Base-by-base conservation (phyloP, 2,888 invertebrate genomes). In the Heteromyza rotundicornis region DNA sequence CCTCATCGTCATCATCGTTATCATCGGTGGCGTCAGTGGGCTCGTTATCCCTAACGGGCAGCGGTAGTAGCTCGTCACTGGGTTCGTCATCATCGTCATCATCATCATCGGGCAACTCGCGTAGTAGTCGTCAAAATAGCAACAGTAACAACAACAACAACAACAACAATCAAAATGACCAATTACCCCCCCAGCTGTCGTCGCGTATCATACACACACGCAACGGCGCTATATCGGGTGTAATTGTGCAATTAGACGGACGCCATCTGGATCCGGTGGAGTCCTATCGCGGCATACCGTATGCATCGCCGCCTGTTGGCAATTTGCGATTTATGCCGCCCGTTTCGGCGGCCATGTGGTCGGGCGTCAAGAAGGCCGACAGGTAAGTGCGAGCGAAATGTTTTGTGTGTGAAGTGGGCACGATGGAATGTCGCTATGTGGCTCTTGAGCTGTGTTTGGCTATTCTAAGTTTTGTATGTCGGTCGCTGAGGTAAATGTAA, bases 271-370 rank as follows among this genome's bases (percentile, higher is more conserved):
- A 94, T 81, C 92, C 93, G 60, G 96, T 97, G 19, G 96, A 96
- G 82, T 92, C 94, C 67, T 97, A 95, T 82, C 87, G 93, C 56
- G 97, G 97, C 7, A 91, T 98, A 63, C 96, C 96, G 3, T 98
- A 97, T 83, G 98, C 96, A 23, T 94, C 95, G 53, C 92, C 97
- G 20, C 96, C 96, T 32, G 85, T 92, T 49, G 95, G 94, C 5
- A 90, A 91, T 62, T 85, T 97, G 64, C 88, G 98, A 63, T 98
- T 98, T 83, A 96, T 97, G 95, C 96, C 96, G 12, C 97, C 97
- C 19, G 95, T 96, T 20, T 94, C 93, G 64, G 95, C 95, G 23
- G 93, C 95, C 58, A 89, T 94, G 80, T 95, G 96, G 96, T 89
- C 90, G 60, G 95, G 94, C 40, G 92, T 95, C 49, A 92, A 93